Conservation (phyloP, 2,113 vertebrate species). For the Dicerorhinus sumatrensis region DNA sequence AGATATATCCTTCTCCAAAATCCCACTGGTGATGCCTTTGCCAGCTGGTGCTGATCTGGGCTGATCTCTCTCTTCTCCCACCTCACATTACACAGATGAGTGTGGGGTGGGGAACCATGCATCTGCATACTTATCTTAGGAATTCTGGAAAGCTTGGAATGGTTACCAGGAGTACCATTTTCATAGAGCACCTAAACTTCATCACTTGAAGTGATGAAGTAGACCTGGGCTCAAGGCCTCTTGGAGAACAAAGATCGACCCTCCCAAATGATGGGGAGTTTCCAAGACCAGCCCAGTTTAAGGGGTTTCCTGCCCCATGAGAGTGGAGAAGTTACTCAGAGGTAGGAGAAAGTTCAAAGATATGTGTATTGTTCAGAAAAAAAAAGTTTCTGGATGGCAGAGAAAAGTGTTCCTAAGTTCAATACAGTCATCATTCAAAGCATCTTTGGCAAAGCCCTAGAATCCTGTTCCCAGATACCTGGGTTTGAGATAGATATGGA, state of each 20-base stretch:
- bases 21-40: background rate
- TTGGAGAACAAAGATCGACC: background rate
- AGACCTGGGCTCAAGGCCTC: background rate
- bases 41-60: background rate
- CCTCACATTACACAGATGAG: background rate
- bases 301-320: background rate
- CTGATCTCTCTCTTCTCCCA: background rate
- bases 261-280: background rate
- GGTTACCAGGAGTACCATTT: background rate
- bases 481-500: background rate
- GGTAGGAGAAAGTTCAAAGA: background rate
- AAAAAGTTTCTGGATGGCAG: background rate
- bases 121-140: background rate
- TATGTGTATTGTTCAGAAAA: background rate
- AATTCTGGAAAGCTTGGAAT: background rate
- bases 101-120: rapidly evolving
- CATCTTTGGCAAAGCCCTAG: background rate
- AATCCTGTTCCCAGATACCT: background rate
- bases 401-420: background rate
- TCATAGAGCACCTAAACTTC: background rate
- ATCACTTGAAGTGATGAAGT: background rate
- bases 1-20: background rate
- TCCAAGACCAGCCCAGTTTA: background rate
- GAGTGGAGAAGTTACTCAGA: background rate
- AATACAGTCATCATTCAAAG: background rate